These are phyloP conservation scores for Sterrhoptilus dennistouni DNA, from an alignment of 2,113 vertebrate species.

Conservation along the genomic window DNA sequence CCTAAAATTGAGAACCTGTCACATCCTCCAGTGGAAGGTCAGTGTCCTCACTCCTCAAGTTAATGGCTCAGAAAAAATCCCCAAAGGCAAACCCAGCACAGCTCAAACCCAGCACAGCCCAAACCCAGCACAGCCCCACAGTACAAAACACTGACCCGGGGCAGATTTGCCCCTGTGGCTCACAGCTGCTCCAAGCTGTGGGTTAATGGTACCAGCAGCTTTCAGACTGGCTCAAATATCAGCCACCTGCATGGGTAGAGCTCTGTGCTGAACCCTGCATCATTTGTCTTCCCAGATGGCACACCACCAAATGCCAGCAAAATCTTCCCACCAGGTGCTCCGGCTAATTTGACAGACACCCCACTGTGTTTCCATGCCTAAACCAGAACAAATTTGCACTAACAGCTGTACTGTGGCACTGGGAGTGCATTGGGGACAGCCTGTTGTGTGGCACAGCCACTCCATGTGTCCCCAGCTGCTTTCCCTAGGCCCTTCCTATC, in stretches of 20 bases:
- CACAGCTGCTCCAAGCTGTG: background rate
- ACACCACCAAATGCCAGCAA: background rate
- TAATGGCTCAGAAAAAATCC: background rate
- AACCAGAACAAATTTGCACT: conserved; percentile 19
- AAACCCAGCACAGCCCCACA: background rate
- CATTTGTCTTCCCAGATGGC: conserved; percentile 30
- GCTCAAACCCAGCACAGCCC: background rate
- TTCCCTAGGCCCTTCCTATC: background rate
- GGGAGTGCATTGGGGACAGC: background rate
- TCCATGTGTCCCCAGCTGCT: background rate
- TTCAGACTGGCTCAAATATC: background rate
- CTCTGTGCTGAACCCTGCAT: background rate
- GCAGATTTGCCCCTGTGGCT: background rate
- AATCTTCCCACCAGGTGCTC: conserved; percentile 58
- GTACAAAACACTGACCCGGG: background rate
- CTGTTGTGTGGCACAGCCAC: background rate
- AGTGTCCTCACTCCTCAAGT: background rate
- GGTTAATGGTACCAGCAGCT: background rate
- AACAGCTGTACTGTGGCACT: background rate
- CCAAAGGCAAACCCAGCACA: background rate
- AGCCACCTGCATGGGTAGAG: background rate
- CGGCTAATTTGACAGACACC: background rate
- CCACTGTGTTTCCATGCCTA: background rate
- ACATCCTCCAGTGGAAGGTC: background rate
- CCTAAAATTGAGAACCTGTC: background rate